A percentile compares a stretch with the other conserved stretches of the same genome.
Evolutionary conservation across 2,113 vertebrate genomes (phyloP).

Genomic region (Phalacrocorax brasilianus): DNA sequence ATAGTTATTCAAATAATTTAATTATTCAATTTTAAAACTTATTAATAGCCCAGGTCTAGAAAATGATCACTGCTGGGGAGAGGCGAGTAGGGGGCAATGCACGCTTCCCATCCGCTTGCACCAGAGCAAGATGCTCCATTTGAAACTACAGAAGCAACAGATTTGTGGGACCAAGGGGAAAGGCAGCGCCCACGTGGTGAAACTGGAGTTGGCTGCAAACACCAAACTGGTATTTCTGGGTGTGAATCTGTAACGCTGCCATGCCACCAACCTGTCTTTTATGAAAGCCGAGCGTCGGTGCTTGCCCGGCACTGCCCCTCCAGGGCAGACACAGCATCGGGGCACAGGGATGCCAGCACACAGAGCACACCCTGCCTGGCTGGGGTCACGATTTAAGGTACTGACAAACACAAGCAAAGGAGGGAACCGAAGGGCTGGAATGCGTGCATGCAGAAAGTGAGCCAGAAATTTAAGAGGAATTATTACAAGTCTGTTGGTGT

Average conservation of each 20-base stretch:
- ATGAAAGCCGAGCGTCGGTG: accelerated
- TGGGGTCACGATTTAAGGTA: background rate
- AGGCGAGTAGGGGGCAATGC: background rate
- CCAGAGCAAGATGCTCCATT: background rate
- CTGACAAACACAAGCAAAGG: accelerated
- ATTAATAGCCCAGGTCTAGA: background rate
- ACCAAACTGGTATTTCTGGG: background rate
- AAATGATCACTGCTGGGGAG: background rate
- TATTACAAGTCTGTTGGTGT: background rate
- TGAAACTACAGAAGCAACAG: background rate
- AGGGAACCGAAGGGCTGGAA: background rate
- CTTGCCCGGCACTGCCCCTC: background rate
- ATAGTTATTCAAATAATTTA: background rate
- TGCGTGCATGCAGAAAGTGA: accelerated
- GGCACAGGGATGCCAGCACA: background rate
- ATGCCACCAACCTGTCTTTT: background rate
- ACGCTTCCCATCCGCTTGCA: background rate
- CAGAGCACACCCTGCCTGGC: accelerated
- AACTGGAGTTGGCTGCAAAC: background rate
- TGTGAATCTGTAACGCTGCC: background rate
- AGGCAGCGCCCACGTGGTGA: accelerated
- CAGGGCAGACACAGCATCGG: accelerated
- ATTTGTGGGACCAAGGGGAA: background rate
- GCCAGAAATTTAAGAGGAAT: background rate
- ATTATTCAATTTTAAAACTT: background rate